Percentiles rank a stretch among this genome's conserved stretches.
Conservation (phyloP, 2,113 vertebrate genomes). For the Eptesicus fuscus region DNA sequence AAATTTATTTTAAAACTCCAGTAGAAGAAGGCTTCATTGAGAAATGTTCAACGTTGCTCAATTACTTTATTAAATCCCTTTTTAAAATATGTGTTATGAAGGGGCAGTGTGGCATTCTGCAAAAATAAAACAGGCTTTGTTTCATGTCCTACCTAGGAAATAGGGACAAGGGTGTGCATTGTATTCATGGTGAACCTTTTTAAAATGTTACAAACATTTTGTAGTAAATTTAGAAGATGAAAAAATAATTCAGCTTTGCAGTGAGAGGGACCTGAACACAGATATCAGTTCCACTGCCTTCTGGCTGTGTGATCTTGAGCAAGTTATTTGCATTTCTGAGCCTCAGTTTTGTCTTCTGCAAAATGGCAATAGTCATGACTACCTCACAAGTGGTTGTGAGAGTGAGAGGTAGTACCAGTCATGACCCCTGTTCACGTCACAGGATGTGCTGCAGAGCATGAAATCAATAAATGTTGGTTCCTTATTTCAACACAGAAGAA, state of each 20-base stretch:
- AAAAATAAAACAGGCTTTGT: slow-evolving; percentile 32
- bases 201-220: not conserved
- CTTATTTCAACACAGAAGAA: not conserved
- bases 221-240: not conserved
- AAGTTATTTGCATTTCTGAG: not conserved
- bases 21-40: slow-evolving; percentile 52
- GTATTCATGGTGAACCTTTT: not conserved
- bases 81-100: slow-evolving; percentile 9
- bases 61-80: slow-evolving; percentile 49
- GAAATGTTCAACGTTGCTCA: slow-evolving; percentile 46
- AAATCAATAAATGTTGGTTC: not conserved
- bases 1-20: slow-evolving; percentile 53
- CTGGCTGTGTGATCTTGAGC: not conserved
- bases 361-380: not conserved
- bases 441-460: not conserved
- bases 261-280: not conserved
- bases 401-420: not conserved
- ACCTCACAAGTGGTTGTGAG: not conserved
- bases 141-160: not conserved
- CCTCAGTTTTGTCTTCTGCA: not conserved
- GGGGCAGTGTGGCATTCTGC: not conserved
- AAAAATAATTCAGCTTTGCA: not conserved
- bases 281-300: not conserved
- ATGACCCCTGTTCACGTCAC: not conserved
- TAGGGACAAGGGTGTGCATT: too few species aligned